Evolutionary conservation across 2,113 vertebrate genomes (phyloP).

Genomic region (Jaculus jaculus): DNA sequence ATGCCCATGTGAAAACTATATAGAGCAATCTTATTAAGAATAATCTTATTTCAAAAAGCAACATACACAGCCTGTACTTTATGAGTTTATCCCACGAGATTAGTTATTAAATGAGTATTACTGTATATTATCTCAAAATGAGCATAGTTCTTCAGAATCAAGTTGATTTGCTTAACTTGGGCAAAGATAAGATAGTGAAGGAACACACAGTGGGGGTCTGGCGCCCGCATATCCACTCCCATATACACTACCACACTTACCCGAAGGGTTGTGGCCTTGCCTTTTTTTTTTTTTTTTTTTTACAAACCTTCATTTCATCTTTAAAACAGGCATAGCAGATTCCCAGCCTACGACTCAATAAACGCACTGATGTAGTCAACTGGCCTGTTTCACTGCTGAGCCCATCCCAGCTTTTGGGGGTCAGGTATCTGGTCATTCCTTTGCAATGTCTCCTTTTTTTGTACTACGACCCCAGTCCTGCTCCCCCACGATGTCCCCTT

Average conservation of each 20-base stretch:
- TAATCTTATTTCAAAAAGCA: no score
- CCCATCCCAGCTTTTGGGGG: neutral
- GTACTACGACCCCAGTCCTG: neutral
- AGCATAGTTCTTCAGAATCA: neutral
- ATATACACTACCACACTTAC: neutral
- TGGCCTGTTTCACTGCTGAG: neutral
- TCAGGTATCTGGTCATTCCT: neutral
- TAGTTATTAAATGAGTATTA: neutral
- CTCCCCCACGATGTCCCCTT: neutral
- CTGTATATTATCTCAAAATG: neutral
- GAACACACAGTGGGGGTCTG: neutral
- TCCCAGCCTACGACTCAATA: neutral
- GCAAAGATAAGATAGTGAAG: neutral
- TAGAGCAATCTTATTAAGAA: neutral
- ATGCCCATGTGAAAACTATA: neutral
- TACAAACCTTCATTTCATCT: neutral
- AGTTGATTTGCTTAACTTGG: constrained; percentile 25
- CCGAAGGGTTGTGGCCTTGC: neutral
- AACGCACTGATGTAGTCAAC: neutral
- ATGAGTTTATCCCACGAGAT: neutral
- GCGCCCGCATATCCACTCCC: neutral
- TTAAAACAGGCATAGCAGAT: neutral
- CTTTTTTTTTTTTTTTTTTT: no score
- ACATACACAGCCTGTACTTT: neutral
- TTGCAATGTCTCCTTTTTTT: neutral